Conservation (phyloP, 2,113 vertebrate species). For the Pelodiscus sinensis region DNA sequence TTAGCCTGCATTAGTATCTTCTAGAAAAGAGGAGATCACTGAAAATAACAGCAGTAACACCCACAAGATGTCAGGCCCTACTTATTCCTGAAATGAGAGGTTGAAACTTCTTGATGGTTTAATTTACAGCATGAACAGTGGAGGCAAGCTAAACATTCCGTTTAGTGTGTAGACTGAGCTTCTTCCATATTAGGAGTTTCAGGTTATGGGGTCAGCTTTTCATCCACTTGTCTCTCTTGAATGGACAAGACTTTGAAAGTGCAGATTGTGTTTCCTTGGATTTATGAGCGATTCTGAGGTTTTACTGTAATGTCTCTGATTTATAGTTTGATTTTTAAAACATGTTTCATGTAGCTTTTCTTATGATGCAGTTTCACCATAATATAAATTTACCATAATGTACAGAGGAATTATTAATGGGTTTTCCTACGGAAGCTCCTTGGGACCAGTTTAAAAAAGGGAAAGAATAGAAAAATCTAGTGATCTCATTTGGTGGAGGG, state of each 20-base stretch:
- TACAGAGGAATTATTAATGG: accelerated
- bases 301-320: background rate
- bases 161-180: background rate
- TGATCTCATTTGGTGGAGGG: background rate
- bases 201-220: background rate
- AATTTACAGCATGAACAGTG: background rate
- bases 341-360: background rate
- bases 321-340: background rate
- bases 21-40: background rate
- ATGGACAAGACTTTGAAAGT: background rate
- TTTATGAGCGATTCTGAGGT: background rate
- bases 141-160: background rate
- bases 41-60: background rate
- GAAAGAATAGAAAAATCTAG: accelerated
- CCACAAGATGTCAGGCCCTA: background rate
- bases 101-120: background rate
- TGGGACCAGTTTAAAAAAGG: accelerated
- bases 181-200: background rate
- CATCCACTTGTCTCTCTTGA: background rate
- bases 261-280: background rate
- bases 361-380: background rate
- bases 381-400: background rate
- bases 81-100: background rate
- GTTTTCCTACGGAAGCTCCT: background rate
- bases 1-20: background rate